Percentiles rank a stretch among this genome's conserved stretches.
These are phyloP conservation scores for Eulithis testata DNA, from an alignment of 2,888 invertebrate species.

Conservation along the genomic window DNA sequence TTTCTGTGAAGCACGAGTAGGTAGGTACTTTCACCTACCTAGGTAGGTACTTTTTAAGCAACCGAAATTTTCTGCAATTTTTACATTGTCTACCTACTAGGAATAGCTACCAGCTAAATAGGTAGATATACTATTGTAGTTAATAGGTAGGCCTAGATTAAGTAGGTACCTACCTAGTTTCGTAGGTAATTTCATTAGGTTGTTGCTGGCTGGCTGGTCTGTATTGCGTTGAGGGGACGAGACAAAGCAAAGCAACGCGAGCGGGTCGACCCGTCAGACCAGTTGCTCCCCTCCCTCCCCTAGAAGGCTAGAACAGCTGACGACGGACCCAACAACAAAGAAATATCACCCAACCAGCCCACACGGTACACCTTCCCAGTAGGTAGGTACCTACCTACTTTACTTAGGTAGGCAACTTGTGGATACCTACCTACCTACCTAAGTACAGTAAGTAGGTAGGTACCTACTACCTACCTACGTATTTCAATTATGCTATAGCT, in stretches of 20 bases:
- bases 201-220: background rate
- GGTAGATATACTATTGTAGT: no score
- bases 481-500: no score
- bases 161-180: no score
- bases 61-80: no score
- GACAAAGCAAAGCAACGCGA: slow-evolving; percentile 48
- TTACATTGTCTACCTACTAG: no score
- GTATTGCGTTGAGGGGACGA: slow-evolving; percentile 28
- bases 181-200: background rate
- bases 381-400: slow-evolving; percentile 15
- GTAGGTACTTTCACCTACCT: no score
- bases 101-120: no score
- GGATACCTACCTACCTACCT: slow-evolving; percentile 13
- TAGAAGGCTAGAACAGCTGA: slow-evolving; percentile 70
- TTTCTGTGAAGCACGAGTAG: no score
- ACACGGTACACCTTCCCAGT: slow-evolving; percentile 33
- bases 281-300: slow-evolving; percentile 56
- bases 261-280: slow-evolving; percentile 54
- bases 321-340: slow-evolving; percentile 79
- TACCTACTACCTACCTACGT: slow-evolving; percentile 8
- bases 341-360: slow-evolving; percentile 51
- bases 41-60: no score
- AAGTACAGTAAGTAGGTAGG: no score
- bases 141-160: no score
- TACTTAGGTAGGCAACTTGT: background rate